These are phyloP conservation scores for Nyctibius bracteatus DNA, from an alignment of 2,113 vertebrate genomes.

Conservation along the genomic window DNA sequence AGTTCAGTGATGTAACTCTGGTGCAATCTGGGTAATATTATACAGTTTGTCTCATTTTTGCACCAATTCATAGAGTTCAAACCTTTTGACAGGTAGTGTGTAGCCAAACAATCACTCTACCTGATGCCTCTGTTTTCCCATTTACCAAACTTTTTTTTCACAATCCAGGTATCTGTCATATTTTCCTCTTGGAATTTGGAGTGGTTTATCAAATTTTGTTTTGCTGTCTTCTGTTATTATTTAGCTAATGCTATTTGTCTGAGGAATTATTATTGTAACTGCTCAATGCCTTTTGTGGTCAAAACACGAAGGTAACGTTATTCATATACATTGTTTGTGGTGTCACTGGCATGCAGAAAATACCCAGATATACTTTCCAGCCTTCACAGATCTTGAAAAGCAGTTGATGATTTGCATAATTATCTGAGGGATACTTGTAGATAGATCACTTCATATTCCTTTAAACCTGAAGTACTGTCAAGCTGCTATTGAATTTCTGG, in stretches of 20 bases:
- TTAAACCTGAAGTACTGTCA: neutral
- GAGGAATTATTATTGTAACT: neutral
- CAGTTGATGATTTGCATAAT: neutral
- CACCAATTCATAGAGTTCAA: neutral
- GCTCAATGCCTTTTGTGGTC: neutral
- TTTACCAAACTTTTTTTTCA: neutral
- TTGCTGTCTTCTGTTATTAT: neutral
- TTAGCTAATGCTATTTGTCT: neutral
- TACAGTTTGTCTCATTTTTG: neutral
- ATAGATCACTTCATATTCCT: neutral
- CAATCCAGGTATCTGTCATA: neutral
- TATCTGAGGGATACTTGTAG: neutral
- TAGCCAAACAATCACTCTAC: fast-evolving
- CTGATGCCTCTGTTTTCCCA: neutral
- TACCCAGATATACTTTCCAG: neutral
- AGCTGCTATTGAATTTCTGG: neutral
- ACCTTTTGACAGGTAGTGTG: neutral
- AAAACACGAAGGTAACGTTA: neutral
- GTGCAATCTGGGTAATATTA: neutral
- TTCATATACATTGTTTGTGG: neutral
- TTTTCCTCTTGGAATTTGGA: neutral
- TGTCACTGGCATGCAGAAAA: neutral
- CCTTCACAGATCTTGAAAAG: constrained; percentile 1
- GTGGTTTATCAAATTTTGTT: neutral
- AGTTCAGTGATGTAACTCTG: neutral